Evolutionary conservation across 2,797 vertebrate genomes (phyloP), one percentile per base, ranked within the genome.

Genomic region (Sylvilagus floridanus): DNA sequence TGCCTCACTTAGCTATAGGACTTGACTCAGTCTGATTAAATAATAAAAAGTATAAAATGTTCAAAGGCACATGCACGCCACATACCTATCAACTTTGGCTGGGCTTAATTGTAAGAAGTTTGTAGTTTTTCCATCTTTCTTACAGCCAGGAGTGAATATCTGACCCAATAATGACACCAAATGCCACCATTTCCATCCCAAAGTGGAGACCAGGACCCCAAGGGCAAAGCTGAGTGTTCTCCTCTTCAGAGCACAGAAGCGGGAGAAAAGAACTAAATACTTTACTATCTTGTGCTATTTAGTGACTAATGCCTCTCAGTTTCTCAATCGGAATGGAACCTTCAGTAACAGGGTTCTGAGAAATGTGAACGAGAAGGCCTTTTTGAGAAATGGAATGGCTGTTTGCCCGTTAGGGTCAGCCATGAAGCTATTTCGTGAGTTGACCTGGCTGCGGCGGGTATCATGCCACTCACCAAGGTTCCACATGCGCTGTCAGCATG

Each of bases 371-470:
- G 42, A 71, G 32, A 77, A 54, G 32, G 7, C 35, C 78, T 84
- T 94, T 94, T 42, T 57, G 50, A 73, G 69, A 95, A 96, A 71
- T 66, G 24, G 24, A 93, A 71, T 47, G 71, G 77, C 68, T 85
- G 26, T 73, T 32, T 32, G 77, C 54, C 42, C 60, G 12, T 30
- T 32, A 30, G 2, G 24, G 37, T 66, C 30, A 24, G 30, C 52
- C 17, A 57, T 63, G 37, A 90, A 30, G 72, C 2, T 71, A n/a
- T 32, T 88, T 82, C 4, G 24, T 50, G 63, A 81, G 35, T 26
- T 30, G 83, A 65, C 66, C 87, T 90, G 47, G 66, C 62, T 90
- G 7, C 2, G 0, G 5, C 0, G 32, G 30, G 19, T 32, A 19
- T 65, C 21, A 30, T 0, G 3, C 32, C 52, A 47, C 30, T 88